Evolutionary conservation across 2,797 vertebrate genomes (phyloP).

Genomic region (Trachurus trachurus): DNA sequence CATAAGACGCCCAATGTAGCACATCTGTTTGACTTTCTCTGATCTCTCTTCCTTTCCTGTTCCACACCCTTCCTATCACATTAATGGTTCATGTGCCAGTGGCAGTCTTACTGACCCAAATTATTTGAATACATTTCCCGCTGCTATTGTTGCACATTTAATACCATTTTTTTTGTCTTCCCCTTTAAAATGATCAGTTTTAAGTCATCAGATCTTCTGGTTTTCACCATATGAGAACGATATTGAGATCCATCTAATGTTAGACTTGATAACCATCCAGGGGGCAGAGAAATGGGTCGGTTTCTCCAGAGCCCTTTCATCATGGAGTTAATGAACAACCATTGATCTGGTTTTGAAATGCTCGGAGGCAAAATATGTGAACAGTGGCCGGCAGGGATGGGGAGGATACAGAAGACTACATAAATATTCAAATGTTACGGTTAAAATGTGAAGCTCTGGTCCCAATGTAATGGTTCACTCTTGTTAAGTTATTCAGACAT

Average conservation of each 20-base stretch:
- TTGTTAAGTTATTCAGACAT: background rate
- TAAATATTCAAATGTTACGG: background rate
- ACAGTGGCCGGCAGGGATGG: background rate
- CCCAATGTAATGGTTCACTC: background rate
- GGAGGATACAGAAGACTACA: background rate
- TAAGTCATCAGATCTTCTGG: background rate
- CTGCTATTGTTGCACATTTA: background rate
- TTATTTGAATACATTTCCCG: no score
- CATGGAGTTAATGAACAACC: constrained; percentile 29
- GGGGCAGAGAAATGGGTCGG: background rate
- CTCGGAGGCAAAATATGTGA: no score
- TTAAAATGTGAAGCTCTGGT: background rate
- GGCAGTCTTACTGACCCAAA: background rate
- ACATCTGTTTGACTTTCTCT: no score
- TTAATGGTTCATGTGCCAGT: background rate
- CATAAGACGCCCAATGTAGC: no score
- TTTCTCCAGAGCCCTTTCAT: background rate
- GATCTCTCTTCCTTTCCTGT: background rate
- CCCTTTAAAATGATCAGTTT: background rate
- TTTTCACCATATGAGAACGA: background rate
- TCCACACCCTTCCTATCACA: no score
- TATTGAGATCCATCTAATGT: background rate
- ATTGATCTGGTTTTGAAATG: constrained; percentile 9
- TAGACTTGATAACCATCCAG: background rate
- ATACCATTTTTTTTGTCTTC: background rate